Evolutionary conservation across 2,797 vertebrate genomes (phyloP), one percentile per base, ranked within the genome.

Genomic region (Columba guinea): DNA sequence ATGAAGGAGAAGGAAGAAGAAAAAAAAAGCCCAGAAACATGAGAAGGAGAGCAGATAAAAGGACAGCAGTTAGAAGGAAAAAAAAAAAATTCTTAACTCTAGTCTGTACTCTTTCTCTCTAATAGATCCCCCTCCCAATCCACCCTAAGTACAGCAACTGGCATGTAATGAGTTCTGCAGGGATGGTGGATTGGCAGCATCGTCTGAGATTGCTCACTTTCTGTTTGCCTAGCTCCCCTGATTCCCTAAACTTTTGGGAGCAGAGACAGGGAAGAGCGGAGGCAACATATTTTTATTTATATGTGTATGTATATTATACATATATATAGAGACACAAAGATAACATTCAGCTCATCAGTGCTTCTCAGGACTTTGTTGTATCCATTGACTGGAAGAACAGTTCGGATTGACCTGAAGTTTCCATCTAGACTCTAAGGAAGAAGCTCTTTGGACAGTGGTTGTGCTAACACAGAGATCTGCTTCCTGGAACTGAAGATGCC

Each of bases 11-110:
- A 91, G 93, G 79, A 92, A 94, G 64, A 94, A 87, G 77, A 30
- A 74, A 59, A 51, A 87, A 94, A 89, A 93, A 86, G 55, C 63
- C 89, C 92, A 94, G 97, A 97, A 96, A 96, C 96, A 97, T 97
- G 93, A 97, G 97, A 97, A 97, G 93, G 88, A 94, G 80, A 95
- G 77, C 84, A 97, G 92, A 97, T 97, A 92, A 97, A 97, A 97
- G 87, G 90, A 89, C 64, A 89, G 94, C 94, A 92, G 92, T 95
- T 96, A 95, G 96, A 95, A 96, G 88, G 46, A 32, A 71, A 85
- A 92, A 76, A 76, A n/a, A 92, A 94, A 94, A 65, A 49, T 96
- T 96, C 95, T 97, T 97, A 94, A 96, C 94, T 94, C 88, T 78
- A 93, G 79, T 96, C 95, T 89, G 85, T 94, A 95, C 95, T 97